Base-by-base conservation (phyloP, 1,140 invertebrate species). In the Camponotus floridanus region DNA sequence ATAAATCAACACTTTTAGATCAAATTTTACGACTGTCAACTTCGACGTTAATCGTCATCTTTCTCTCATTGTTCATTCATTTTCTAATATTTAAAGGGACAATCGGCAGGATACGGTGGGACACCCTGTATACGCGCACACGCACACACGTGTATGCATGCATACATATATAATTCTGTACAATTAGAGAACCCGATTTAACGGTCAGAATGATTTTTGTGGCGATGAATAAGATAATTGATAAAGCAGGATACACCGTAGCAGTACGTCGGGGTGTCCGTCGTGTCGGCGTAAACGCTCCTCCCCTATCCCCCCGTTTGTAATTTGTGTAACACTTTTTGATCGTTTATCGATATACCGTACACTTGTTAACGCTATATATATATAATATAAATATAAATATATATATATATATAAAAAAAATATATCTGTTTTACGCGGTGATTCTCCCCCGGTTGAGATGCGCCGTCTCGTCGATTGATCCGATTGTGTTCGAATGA, bases 341-440 rank as follows among this genome's bases (percentile, higher is more conserved):
- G 76, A 90, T 88, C 89, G 78, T 90, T 88, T 88, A 85, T 86
- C 88, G 79, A 86, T 87, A 88, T 91, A 90, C 83, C 88, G 86
- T 91, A 91, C 48, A 51, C 83, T 91, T 86, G 89, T 90, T 90
- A 90, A 88, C 86, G 87, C 76, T 90, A 86, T 89, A 80, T 71
- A 64, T 86, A 71, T 64, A 65, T 64, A 73, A 31, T n/a, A 86
- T 67, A 61, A n/a, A 81, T 18, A 86, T n/a, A 71, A 26, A 89
- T 51, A 88, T 31, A 70, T 76, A 87, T 80, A 85, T 83, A 87
- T 70, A 88, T 79, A 83, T 36, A 88, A 76, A 26, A 78, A 21
- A 83, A 39, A 87, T 79, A 86, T 74, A 80, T 90, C 84, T 90
- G 79, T 65, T 74, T 83, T 74, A 76, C 88, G 89, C 88, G 86